Percentiles rank a stretch among this genome's conserved stretches.
phyloP scores from a whole-genome alignment of 1,140 invertebrate species.

The Zaprionus tsacasi region DNA sequence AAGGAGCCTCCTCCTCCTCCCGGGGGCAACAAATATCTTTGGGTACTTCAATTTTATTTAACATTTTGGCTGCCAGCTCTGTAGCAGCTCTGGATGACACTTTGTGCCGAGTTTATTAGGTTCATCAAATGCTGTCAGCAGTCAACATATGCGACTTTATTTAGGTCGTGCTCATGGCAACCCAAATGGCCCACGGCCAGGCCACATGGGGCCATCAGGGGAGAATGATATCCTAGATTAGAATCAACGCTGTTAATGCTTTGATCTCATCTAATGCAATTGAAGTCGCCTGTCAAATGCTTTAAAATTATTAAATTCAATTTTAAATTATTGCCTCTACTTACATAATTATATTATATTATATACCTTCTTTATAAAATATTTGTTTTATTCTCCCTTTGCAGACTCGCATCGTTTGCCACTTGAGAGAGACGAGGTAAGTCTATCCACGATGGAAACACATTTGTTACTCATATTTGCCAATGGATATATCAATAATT shows the following conservation, averaged over 20 bases:
- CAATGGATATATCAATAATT: slow-evolving; percentile 34
- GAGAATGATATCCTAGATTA: slow-evolving; percentile 1
- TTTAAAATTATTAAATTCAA: neutral
- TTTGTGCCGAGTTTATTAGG: slow-evolving; percentile 70
- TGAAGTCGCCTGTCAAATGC: neutral
- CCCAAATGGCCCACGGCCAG: slow-evolving; percentile 34
- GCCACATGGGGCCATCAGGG: slow-evolving; percentile 3
- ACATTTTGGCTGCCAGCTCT: slow-evolving; percentile 60
- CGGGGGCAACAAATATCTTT: slow-evolving; percentile 34
- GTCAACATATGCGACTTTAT: slow-evolving; percentile 66
- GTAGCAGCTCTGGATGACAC: slow-evolving; percentile 70
- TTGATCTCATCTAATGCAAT: slow-evolving; percentile 20
- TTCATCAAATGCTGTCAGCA: slow-evolving; percentile 73
- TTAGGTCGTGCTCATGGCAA: slow-evolving; percentile 60
- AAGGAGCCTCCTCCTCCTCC: too few species aligned
- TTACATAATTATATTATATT: too few species aligned
- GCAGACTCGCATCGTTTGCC: slow-evolving; percentile 36
- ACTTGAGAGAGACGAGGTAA: slow-evolving; percentile 52
- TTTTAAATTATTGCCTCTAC: neutral
- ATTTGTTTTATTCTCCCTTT: slow-evolving; percentile 19
- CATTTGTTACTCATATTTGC: slow-evolving; percentile 47
- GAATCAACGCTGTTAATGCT: slow-evolving; percentile 2
- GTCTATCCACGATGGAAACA: slow-evolving; percentile 35
- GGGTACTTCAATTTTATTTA: slow-evolving; percentile 76
- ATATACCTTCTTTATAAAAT: too few species aligned